phyloP scores from a whole-genome alignment of 2,888 invertebrate species.

The Pandemis cinnamomeana region DNA sequence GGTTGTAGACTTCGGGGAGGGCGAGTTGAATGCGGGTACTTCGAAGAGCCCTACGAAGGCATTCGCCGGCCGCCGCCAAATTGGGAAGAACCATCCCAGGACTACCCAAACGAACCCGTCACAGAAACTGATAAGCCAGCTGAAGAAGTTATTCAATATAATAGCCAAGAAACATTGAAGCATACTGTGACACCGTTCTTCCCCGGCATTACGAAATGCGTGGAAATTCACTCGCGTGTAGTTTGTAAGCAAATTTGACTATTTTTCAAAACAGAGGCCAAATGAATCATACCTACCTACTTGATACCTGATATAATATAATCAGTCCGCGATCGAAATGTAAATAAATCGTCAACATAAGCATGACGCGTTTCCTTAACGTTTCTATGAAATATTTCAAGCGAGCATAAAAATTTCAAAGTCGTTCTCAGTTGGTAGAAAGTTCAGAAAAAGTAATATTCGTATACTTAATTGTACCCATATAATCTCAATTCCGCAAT shows the following conservation, averaged over 20 bases:
- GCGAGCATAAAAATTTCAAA: no score
- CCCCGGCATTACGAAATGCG: conserved; percentile 5
- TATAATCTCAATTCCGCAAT: no score
- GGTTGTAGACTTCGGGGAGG: conserved; percentile 30
- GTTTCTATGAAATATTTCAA: no score
- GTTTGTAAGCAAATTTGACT: conserved; percentile 13
- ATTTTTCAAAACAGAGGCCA: not conserved
- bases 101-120: not conserved
- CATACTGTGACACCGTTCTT: not conserved
- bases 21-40: conserved; percentile 29
- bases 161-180: not conserved
- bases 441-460: no score
- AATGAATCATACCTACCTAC: not conserved
- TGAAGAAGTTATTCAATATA: not conserved
- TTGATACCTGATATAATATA: not conserved
- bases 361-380: not conserved
- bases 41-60: conserved; percentile 10
- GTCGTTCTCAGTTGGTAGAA: no score
- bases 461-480: no score
- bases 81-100: not conserved
- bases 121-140: not conserved
- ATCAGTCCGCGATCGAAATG: not conserved
- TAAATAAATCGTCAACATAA: not conserved
- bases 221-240: conserved; percentile 23
- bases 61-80: conserved; percentile 28